Conservation (phyloP, 1,140 invertebrate genomes). For the Macrobrachium nipponense region DNA sequence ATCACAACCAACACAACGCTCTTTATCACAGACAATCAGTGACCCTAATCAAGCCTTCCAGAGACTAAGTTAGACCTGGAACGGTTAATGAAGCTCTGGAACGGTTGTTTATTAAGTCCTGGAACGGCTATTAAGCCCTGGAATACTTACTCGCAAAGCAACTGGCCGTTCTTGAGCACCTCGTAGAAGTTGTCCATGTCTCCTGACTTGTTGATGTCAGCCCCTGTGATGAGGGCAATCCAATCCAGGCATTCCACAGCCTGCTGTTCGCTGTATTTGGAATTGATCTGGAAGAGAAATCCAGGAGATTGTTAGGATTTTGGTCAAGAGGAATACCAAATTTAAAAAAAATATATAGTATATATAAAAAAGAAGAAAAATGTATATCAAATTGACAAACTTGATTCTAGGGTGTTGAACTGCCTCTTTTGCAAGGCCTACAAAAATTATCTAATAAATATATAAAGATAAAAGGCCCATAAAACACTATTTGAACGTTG, state of each 20-base stretch:
- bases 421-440: no score
- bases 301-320: neutral
- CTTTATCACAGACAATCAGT: no score
- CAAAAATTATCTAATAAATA: no score
- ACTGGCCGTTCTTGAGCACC: constrained; percentile 84
- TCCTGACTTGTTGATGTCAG: constrained; percentile 83
- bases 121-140: neutral
- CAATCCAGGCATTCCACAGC: constrained; percentile 90
- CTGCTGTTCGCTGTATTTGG: constrained; percentile 94
- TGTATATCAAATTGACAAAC: no score
- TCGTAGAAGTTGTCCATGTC: constrained; percentile 94
- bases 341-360: neutral
- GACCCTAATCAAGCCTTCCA: no score
- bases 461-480: no score
- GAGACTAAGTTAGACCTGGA: no score
- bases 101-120: no score
- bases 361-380: neutral
- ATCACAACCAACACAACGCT: no score
- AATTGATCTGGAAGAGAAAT: constrained; percentile 81
- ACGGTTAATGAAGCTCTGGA: no score
- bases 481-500: no score
- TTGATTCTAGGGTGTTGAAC: no score
- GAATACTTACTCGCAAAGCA: constrained; percentile 82
- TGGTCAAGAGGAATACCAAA: neutral
- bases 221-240: constrained; percentile 84